Conservation (phyloP, 2,888 invertebrate species). For the Nomada fabriciana region DNA sequence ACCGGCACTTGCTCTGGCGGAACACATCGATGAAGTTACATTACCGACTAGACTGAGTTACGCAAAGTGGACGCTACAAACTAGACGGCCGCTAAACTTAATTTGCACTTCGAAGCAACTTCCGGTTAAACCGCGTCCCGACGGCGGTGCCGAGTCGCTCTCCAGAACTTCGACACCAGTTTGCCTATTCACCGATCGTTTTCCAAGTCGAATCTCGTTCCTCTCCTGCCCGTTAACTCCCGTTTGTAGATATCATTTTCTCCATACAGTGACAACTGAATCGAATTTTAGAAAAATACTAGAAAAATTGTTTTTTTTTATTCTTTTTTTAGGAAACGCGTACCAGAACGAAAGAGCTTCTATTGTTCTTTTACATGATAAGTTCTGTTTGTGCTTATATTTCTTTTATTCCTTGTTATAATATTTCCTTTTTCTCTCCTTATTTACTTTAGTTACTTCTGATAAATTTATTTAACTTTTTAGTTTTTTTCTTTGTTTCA, state of each 20-base stretch:
- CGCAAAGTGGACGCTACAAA: slow-evolving; percentile 82
- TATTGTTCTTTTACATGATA: no score
- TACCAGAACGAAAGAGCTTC: no score
- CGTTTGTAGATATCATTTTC: slow-evolving; percentile 8
- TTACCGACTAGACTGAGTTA: slow-evolving; percentile 83
- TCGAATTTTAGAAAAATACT: background rate
- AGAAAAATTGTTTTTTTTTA: background rate
- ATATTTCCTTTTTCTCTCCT: no score
- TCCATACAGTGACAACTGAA: background rate
- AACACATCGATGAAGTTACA: slow-evolving; percentile 84
- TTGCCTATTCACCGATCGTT: slow-evolving; percentile 76
- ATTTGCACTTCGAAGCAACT: slow-evolving; percentile 80
- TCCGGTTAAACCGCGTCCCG: slow-evolving; percentile 79
- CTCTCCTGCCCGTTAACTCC: slow-evolving; percentile 39
- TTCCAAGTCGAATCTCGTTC: slow-evolving; percentile 71
- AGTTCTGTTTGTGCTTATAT: no score
- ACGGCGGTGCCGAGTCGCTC: slow-evolving; percentile 64
- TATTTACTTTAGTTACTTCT: no score
- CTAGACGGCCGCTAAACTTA: slow-evolving; percentile 80
- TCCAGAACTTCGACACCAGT: slow-evolving; percentile 72
- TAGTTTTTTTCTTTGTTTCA: no score
- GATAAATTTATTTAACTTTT: no score
- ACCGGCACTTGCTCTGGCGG: slow-evolving; percentile 80
- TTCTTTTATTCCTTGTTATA: no score
- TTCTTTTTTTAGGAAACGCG: no score